Evolutionary conservation across 2,113 vertebrate genomes (phyloP).

Genomic region (Zosterops lateralis): DNA sequence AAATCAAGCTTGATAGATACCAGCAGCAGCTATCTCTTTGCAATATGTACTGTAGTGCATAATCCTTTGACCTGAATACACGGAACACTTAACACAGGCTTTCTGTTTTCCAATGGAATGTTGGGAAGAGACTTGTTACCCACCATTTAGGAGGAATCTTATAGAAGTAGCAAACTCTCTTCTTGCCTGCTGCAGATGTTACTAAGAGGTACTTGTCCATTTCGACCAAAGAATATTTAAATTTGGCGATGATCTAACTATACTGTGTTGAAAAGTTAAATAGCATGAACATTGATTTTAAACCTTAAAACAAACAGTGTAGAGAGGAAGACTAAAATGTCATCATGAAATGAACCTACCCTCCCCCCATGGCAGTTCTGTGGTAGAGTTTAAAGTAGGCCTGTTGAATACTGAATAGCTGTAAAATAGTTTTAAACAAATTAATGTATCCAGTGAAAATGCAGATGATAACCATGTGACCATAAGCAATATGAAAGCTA

Average conservation of each 20-base stretch:
- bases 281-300: neutral
- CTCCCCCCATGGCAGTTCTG: rapidly evolving
- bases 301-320: neutral
- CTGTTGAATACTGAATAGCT: neutral
- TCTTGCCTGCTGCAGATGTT: neutral
- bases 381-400: neutral
- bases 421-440: neutral
- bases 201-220: neutral
- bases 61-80: neutral
- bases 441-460: neutral
- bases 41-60: rapidly evolving
- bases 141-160: neutral
- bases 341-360: neutral
- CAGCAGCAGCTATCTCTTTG: neutral
- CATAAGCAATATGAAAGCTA: neutral
- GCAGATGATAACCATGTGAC: neutral
- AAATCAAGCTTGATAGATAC: neutral
- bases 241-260: neutral
- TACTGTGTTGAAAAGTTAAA: neutral
- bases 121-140: neutral
- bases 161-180: neutral
- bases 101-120: neutral
- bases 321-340: neutral
- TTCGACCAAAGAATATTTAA: neutral
- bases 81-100: neutral